Evolutionary conservation across 2,888 invertebrate genomes (phyloP).

Genomic region (Trichogramma dendrolimi): DNA sequence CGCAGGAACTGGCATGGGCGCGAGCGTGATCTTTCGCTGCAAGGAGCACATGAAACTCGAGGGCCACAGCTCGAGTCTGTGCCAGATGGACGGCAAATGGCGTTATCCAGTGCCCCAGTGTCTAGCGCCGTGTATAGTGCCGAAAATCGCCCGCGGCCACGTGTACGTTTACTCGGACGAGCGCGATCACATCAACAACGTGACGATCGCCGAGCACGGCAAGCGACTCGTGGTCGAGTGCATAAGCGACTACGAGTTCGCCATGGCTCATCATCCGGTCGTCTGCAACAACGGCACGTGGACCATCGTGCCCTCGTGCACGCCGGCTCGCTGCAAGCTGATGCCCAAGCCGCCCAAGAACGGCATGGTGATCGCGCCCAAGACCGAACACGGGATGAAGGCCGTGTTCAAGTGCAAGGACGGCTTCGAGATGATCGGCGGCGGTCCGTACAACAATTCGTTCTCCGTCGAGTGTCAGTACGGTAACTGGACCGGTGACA

Average conservation of each 20-base stretch:
- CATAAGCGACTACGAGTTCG: constrained; percentile 80
- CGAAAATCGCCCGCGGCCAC: constrained; percentile 76
- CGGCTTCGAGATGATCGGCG: constrained; percentile 75
- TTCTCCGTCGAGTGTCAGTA: constrained; percentile 83
- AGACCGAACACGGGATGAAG: constrained; percentile 94
- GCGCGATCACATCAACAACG: constrained; percentile 47
- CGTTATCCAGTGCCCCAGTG: constrained; percentile 89
- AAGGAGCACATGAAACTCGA: constrained; percentile 87
- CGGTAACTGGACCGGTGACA: constrained; percentile 90
- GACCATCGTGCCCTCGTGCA: constrained; percentile 85
- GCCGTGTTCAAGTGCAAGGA: constrained; percentile 92
- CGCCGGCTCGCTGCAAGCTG: constrained; percentile 77
- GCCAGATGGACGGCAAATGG: constrained; percentile 93
- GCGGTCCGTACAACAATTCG: constrained; percentile 62
- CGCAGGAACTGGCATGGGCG: constrained; percentile 80
- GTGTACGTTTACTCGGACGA: constrained; percentile 60
- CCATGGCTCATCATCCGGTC: constrained; percentile 65
- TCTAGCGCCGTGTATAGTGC: constrained; percentile 90
- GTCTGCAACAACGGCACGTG: constrained; percentile 94
- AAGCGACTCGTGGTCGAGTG: constrained; percentile 74
- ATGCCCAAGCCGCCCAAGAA: constrained; percentile 83
- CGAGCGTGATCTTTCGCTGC: constrained; percentile 89
- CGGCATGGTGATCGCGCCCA: constrained; percentile 94
- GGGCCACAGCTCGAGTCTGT: constrained; percentile 85
- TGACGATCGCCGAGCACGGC: constrained; percentile 67